Evolutionary conservation across 2,113 vertebrate species (phyloP), one percentile per base, ranked within the genome.

Genomic region (Butastur rufipennis): DNA sequence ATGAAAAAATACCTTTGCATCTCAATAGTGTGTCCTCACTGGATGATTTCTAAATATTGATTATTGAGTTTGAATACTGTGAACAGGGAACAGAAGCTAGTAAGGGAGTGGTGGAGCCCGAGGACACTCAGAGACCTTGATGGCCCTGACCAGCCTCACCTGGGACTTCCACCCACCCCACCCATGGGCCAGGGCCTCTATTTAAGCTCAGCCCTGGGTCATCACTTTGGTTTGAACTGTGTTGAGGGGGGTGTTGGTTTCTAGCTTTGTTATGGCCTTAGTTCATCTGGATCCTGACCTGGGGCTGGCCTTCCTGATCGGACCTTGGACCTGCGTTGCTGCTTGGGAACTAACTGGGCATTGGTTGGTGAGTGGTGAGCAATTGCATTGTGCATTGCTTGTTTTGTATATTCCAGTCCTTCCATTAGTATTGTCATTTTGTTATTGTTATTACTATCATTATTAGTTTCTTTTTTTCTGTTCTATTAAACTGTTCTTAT

Each of bases 221-320:
- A 0, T 13, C 0, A 0, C 0, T 5, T 0, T 52, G 17, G 3
- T 16, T 66, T 59, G 34, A 18, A 0, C 0, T 66, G 14, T 72
- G 48, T 4, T 71, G 38, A 6, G 14, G 27, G 7, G 7, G 2
- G 4, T 16, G 10, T 3, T 56, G 38, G 2, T 45, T 0, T 32
- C 2, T 70, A 9, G 1, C 0, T 11, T 38, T 42, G 17, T 1
- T 27, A 0, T 20, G 5, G 4, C 1, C 1, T 1, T 1, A 0
- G 6, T 36, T 48, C 4, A 6, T 29, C 23, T 32, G 61, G 10
- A 1, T 1, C 1, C 1, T 67, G 36, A 7, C 4, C 4, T 53
- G 14, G 0, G 3, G 2, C 5, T 45, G 38, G 16, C 0, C 7
- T 15, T 78, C 21, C 9, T 42, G 10, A 0, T 2, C 13, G 56